phyloP scores from a whole-genome alignment of 1,140 invertebrate species.

The Drosophila fuyamai region DNA sequence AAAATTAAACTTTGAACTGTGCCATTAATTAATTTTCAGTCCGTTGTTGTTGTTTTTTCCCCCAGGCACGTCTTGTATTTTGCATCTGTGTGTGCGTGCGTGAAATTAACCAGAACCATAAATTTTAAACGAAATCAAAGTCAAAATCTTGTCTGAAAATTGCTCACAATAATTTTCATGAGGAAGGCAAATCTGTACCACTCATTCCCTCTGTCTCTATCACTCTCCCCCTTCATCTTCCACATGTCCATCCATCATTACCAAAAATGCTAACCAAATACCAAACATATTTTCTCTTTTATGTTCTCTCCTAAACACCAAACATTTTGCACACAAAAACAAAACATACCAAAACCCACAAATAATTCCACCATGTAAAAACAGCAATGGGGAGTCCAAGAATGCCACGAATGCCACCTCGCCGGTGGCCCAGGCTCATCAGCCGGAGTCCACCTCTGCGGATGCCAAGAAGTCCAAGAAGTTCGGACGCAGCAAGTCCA shows the following conservation, averaged over 20 bases:
- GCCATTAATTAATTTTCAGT: slow-evolving; percentile 74
- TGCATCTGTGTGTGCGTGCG: slow-evolving; percentile 39
- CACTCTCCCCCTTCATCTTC: slow-evolving; percentile 14
- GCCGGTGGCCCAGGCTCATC: slow-evolving; percentile 25
- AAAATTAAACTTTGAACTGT: slow-evolving; percentile 81
- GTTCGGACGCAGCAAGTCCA: slow-evolving; percentile 88
- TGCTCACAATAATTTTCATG: slow-evolving; percentile 63
- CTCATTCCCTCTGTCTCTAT: slow-evolving; percentile 12
- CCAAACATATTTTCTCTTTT: slow-evolving; percentile 81
- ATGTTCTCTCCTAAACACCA: slow-evolving; percentile 55
- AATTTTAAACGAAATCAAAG: slow-evolving; percentile 26
- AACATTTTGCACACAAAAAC: slow-evolving; percentile 40
- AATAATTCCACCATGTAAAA: slow-evolving; percentile 38
- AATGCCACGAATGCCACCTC: slow-evolving; percentile 60
- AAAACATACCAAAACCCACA: slow-evolving; percentile 39
- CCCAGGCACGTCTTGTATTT: slow-evolving; percentile 6
- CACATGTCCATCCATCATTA: slow-evolving; percentile 70
- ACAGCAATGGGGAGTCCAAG: slow-evolving; percentile 74
- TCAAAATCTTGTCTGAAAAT: slow-evolving; percentile 33
- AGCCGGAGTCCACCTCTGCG: slow-evolving; percentile 9
- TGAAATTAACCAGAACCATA: slow-evolving; percentile 61
- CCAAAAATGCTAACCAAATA: slow-evolving; percentile 74
- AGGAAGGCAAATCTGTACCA: slow-evolving; percentile 53
- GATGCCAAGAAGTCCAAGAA: slow-evolving; percentile 75
- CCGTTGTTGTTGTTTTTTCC: slow-evolving; percentile 8